Evolutionary conservation across 1,140 invertebrate genomes (phyloP).

Genomic region (Liolophura sinensis): DNA sequence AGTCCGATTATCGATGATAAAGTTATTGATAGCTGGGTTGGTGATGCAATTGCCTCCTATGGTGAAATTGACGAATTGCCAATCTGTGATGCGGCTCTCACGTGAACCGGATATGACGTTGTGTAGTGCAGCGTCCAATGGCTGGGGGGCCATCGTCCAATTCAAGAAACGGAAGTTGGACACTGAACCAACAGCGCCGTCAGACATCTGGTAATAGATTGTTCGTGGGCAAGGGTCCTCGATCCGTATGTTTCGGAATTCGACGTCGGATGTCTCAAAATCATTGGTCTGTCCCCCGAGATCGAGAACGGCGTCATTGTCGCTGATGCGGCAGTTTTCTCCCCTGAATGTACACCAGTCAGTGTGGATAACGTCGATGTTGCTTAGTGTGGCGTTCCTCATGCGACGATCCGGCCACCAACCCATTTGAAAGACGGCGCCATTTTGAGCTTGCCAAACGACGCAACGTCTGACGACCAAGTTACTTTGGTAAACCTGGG

Average conservation of each 20-base stretch:
- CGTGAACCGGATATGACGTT: conserved; percentile 8
- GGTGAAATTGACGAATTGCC: conserved; percentile 13
- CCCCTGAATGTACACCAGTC: conserved; percentile 23
- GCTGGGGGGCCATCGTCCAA: conserved; percentile 2
- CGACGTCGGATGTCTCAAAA: neutral
- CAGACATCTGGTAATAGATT: conserved; percentile 3
- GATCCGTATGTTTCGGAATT: conserved; percentile 6
- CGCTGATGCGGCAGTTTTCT: conserved; percentile 4
- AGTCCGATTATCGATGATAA: conserved; percentile 8
- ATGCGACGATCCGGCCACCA: conserved; percentile 9
- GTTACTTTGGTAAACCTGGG: conserved; percentile 12
- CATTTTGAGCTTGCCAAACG: conserved; percentile 21
- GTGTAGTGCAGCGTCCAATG: neutral
- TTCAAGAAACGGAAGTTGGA: conserved; percentile 6
- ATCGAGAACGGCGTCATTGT: conserved; percentile 14
- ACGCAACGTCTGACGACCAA: conserved; percentile 9
- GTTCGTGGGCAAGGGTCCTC: conserved; percentile 11
- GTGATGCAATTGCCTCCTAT: conserved; percentile 15
- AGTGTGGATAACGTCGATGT: conserved; percentile 18
- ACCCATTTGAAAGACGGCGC: conserved; percentile 18
- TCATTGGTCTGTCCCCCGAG: conserved; percentile 1
- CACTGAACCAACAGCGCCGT: neutral
- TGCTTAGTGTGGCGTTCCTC: conserved; percentile 6
- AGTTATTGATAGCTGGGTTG: conserved; percentile 1
- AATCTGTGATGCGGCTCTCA: neutral